Percentiles rank a stretch among this genome's conserved stretches.
Conservation (phyloP, 2,888 invertebrate genomes). For the Metellina segmentata region DNA sequence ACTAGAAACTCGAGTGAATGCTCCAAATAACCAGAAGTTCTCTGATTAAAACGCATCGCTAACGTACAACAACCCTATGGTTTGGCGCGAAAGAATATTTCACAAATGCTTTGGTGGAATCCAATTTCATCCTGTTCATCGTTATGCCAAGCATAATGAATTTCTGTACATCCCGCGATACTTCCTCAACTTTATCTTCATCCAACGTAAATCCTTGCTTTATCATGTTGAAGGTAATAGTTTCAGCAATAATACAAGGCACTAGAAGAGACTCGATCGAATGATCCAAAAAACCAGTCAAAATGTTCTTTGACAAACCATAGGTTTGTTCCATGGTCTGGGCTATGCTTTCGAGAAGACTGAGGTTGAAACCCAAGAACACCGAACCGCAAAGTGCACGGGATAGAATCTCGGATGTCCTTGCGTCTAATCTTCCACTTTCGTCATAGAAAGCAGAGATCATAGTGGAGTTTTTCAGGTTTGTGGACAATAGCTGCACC, state of each 20-base stretch:
- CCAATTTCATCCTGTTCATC: background rate
- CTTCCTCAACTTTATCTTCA: background rate
- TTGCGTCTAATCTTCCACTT: background rate
- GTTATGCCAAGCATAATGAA: slow-evolving; percentile 38
- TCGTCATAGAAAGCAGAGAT: background rate
- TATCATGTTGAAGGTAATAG: slow-evolving; percentile 5
- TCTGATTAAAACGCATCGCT: too few relatives aligned
- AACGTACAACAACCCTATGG: background rate
- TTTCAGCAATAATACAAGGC: slow-evolving; percentile 30
- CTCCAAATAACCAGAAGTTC: background rate
- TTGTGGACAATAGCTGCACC: background rate
- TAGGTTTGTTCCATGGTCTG: background rate
- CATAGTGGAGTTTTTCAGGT: background rate
- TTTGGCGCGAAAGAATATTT: background rate
- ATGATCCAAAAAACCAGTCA: background rate
- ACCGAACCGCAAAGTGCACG: slow-evolving; percentile 18
- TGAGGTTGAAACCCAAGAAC: slow-evolving; percentile 21
- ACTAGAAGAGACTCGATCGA: background rate
- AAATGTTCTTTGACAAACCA: background rate
- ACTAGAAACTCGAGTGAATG: background rate
- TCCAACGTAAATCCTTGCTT: background rate
- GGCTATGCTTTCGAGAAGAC: background rate
- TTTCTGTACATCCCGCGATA: slow-evolving; percentile 9
- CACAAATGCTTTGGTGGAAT: background rate
- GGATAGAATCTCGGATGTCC: background rate